phyloP scores from a whole-genome alignment of 2,888 invertebrate genomes.

The Drosophila formosana region DNA sequence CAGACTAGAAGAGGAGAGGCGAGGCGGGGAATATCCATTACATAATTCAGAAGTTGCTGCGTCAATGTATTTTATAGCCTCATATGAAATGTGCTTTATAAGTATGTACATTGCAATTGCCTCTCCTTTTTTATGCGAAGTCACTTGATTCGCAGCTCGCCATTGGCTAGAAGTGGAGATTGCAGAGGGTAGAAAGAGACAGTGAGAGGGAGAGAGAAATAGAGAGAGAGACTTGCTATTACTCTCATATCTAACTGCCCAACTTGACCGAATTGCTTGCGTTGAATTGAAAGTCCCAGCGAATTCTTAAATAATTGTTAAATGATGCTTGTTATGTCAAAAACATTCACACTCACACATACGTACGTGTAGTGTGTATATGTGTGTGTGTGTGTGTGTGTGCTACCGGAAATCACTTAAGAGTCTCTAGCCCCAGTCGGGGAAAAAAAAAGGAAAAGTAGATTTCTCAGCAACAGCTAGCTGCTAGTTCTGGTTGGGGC shows the following conservation, averaged over 20 bases:
- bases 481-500: conserved; percentile 33
- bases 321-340: conserved; percentile 80
- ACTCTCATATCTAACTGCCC: conserved; percentile 39
- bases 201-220: background rate
- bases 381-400: conserved; percentile 8
- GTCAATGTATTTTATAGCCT: conserved; percentile 57
- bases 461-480: conserved; percentile 17
- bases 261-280: conserved; percentile 61
- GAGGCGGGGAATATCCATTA: conserved; percentile 21
- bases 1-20: background rate
- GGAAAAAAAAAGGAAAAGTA: conserved; percentile 11
- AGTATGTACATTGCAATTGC: conserved; percentile 31
- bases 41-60: conserved; percentile 36
- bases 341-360: conserved; percentile 57
- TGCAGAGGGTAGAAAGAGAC: background rate
- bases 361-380: conserved; percentile 6
- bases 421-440: conserved; percentile 34
- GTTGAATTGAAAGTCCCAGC: conserved; percentile 55
- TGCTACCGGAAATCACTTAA: conserved; percentile 68
- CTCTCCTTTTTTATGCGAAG: conserved; percentile 12
- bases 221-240: background rate
- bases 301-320: conserved; percentile 79
- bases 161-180: background rate
- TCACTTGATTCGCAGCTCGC: conserved; percentile 8
- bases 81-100: conserved; percentile 34